Evolutionary conservation across 2,888 invertebrate species (phyloP).

Genomic region (Perizoma flavofasciatum): DNA sequence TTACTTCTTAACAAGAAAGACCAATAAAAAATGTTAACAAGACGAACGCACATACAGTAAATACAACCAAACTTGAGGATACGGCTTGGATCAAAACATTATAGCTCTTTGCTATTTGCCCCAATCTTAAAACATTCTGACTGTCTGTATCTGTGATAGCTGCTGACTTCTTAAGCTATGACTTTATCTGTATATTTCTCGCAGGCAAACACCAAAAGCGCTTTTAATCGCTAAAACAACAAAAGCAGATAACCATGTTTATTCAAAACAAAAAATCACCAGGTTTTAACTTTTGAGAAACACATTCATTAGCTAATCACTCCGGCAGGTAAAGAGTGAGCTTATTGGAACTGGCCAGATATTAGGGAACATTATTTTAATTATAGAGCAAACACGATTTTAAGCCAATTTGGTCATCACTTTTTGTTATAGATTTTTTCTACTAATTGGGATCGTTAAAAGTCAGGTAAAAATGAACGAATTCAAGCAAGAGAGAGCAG

Average conservation of each 20-base stretch:
- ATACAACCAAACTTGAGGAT: not conserved
- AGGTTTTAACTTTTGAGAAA: constrained; percentile 38
- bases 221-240: constrained; percentile 67
- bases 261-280: constrained; percentile 40
- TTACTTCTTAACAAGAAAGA: too few species aligned
- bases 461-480: constrained; percentile 16
- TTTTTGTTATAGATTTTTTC: constrained; percentile 25
- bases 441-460: constrained; percentile 25
- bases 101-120: too few species aligned
- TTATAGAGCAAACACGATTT: constrained; percentile 72
- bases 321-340: constrained; percentile 64
- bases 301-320: constrained; percentile 69
- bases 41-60: too few species aligned
- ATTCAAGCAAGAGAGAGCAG: too few species aligned
- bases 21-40: too few species aligned
- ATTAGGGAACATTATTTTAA: constrained; percentile 77
- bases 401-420: constrained; percentile 51
- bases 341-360: constrained; percentile 67
- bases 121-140: not conserved
- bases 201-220: constrained; percentile 61
- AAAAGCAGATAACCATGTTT: constrained; percentile 45
- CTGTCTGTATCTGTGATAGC: not conserved
- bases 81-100: too few species aligned
- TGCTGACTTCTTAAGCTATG: constrained; percentile 13
- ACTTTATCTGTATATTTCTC: constrained; percentile 55